Evolutionary conservation across 2,797 vertebrate genomes (phyloP), one percentile per base, ranked within the genome.

Genomic region (Sphenodon punctatus): DNA sequence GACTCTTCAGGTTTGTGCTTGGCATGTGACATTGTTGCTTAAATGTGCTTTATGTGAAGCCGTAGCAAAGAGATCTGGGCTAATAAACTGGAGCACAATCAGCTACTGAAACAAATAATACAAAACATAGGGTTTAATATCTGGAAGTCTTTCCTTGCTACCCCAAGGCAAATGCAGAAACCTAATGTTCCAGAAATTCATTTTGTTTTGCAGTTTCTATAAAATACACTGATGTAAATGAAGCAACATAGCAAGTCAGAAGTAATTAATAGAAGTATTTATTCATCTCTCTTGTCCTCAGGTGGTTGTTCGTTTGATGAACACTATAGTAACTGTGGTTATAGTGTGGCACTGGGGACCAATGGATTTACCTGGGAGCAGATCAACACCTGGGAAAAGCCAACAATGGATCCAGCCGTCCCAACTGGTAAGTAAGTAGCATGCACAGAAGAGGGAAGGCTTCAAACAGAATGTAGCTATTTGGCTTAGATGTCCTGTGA

Each of bases 321-420:
- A 75, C 97, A 98, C 60, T 99, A 99, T 75, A 98, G 96, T 95
- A 97, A 96, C 59, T 99, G 98, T 91, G 98, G 98, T 2, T 99
- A 98, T 71, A 98, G 97, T 0, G 98, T 99, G 78, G 97, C 98
- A 67, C 96, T 99, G 68, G 98, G 98, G 89, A 99, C 98, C 94
- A 98, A 97, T 93, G 98, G 98, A 88, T 99, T 99, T 94, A 97
- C 98, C 65, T 99, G 98, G 98, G 98, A 99, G 90, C 98, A 99
- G 93, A 96, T 99, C 90, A 98, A 99, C 94, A 99, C 98, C n/a
- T 99, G 98, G 98, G 98, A 99, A 74, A 99, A 97, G 64, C 97
- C 98, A 56, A 97, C 97, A 42, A 95, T 98, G 95, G 98, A 99
- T 72, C 96, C 97, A 2, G 96, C 96, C 7, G 96, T 98, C 78